A percentile compares a stretch with the other conserved stretches of the same genome.
Conservation (phyloP, 2,113 vertebrate genomes). For the Platycercus adscitus region DNA sequence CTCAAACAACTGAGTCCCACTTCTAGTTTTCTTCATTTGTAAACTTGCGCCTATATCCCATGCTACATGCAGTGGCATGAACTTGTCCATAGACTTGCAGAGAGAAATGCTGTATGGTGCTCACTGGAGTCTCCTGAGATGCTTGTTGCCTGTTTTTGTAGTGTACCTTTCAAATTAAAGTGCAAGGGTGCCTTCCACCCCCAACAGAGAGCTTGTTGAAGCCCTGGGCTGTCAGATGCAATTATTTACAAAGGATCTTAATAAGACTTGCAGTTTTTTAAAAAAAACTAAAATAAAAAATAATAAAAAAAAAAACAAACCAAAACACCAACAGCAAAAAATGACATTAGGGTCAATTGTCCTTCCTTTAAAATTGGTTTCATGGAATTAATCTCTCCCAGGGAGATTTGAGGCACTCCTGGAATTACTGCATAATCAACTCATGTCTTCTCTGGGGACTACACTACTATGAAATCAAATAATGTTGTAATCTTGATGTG, state of each 20-base stretch:
- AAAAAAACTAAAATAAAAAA: neutral
- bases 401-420: constrained; percentile 9
- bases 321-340: neutral
- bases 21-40: neutral
- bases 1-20: neutral
- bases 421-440: constrained; percentile 47
- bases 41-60: neutral
- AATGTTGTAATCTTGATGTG: constrained; percentile 21
- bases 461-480: constrained; percentile 40
- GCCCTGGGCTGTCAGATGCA: neutral
- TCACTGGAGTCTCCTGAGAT: neutral
- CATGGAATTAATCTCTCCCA: neutral
- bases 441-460: constrained; percentile 27
- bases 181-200: neutral
- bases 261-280: constrained; percentile 11
- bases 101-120: neutral
- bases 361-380: constrained; percentile 48
- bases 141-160: neutral
- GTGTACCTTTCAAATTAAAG: neutral
- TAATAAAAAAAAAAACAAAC: neutral
- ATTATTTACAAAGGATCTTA: constrained; percentile 15
- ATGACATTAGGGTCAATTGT: neutral
- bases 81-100: neutral
- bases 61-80: neutral
- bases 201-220: neutral